phyloP scores from a whole-genome alignment of 2,113 vertebrate species.

The Hippocampus guttulatus region DNA sequence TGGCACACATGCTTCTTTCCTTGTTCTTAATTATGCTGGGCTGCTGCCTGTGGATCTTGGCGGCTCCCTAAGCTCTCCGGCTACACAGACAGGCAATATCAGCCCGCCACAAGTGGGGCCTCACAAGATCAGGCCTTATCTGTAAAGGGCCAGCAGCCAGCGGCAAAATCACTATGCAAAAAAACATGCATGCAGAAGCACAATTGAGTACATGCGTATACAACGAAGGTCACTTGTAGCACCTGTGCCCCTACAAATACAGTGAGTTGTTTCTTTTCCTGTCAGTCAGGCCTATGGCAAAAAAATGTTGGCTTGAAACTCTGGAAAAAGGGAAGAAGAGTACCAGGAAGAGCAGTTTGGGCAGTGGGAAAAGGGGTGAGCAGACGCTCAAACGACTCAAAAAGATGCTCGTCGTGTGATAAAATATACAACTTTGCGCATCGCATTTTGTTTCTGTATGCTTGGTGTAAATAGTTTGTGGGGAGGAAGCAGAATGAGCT shows the following conservation, averaged over 20 bases:
- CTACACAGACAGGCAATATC: conserved; percentile 62
- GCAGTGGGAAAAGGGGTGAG: background rate
- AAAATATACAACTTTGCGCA: conserved; percentile 7
- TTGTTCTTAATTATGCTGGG: conserved; percentile 70
- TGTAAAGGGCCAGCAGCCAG: conserved; percentile 73
- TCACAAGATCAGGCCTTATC: conserved; percentile 67
- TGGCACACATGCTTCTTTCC: conserved; percentile 50
- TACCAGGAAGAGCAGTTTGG: conserved; percentile 6
- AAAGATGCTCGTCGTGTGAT: conserved; percentile 1
- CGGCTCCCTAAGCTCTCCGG: conserved; percentile 52
- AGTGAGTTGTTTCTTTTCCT: conserved; percentile 25
- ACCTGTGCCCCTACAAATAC: conserved; percentile 52
- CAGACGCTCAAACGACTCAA: conserved; percentile 15
- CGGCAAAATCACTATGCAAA: conserved; percentile 58
- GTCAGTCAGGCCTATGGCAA: conserved; percentile 46
- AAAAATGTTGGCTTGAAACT: conserved; percentile 37
- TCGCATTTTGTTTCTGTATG: conserved; percentile 18
- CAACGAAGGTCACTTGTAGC: conserved; percentile 58
- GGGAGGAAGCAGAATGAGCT: background rate
- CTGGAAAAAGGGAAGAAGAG: conserved; percentile 1
- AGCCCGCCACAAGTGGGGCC: conserved; percentile 59
- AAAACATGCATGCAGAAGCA: conserved; percentile 48
- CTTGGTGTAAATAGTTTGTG: conserved; percentile 1
- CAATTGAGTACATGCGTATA: conserved; percentile 52
- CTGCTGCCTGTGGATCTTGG: conserved; percentile 53